These are phyloP conservation scores for Pygocentrus nattereri DNA, from an alignment of 2,797 vertebrate genomes.

Conservation along the genomic window DNA sequence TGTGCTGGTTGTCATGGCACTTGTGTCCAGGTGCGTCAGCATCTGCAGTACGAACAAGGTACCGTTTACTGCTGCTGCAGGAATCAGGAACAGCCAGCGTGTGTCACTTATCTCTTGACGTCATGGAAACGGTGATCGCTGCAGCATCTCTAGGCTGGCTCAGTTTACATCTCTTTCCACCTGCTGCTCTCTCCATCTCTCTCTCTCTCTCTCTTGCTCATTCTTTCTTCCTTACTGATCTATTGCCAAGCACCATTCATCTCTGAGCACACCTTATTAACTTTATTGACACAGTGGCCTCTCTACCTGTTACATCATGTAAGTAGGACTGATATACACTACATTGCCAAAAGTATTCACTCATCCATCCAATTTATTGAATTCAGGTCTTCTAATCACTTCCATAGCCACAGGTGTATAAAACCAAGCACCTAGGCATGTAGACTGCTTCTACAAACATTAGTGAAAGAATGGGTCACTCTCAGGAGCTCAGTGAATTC, in stretches of 20 bases:
- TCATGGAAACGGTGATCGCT: conserved; percentile 56
- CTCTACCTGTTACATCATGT: no score
- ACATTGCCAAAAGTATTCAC: no score
- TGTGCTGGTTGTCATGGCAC: conserved; percentile 58
- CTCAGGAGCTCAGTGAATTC: no score
- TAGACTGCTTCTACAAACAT: no score
- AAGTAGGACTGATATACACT: no score
- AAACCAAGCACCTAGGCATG: no score
- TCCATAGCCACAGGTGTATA: no score
- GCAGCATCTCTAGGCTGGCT: conserved; percentile 21
- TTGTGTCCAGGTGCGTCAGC: conserved; percentile 41
- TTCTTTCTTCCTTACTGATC: background rate
- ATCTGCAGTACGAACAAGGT: background rate
- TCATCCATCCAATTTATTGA: no score
- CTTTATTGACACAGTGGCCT: no score
- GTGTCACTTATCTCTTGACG: conserved; percentile 58
- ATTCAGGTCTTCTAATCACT: no score
- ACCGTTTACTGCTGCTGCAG: conserved; percentile 1
- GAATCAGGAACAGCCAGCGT: conserved; percentile 52
- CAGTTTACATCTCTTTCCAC: conserved; percentile 13
- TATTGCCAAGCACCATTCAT: background rate
- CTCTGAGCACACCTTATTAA: no score
- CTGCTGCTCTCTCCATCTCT: background rate
- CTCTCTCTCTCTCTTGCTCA: background rate
- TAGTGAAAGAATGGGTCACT: no score